These are phyloP conservation scores for Siniperca undulata DNA, from an alignment of 2,797 vertebrate species.

Conservation along the genomic window DNA sequence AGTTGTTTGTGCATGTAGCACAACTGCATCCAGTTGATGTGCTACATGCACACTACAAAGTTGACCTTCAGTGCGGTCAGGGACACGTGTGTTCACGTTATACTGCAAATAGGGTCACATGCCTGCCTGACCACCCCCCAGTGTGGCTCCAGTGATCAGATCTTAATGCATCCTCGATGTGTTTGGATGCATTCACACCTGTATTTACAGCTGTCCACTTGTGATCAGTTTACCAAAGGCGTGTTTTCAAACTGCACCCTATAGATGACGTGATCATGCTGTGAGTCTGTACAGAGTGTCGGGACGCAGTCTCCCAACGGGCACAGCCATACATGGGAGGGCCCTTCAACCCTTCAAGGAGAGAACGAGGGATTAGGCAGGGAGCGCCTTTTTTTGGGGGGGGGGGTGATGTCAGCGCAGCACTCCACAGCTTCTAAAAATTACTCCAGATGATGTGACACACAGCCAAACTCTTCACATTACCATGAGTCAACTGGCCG, in stretches of 20 bases:
- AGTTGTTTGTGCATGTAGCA: background rate
- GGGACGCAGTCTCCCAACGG: slow-evolving; percentile 16
- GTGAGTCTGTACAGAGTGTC: slow-evolving; percentile 21
- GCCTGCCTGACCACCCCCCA: slow-evolving; percentile 15
- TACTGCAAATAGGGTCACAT: slow-evolving; percentile 51
- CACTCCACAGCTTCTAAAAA: slow-evolving; percentile 76
- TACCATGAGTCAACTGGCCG: slow-evolving; percentile 76
- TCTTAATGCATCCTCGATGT: slow-evolving; percentile 40
- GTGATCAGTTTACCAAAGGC: slow-evolving; percentile 53
- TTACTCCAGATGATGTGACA: slow-evolving; percentile 76
- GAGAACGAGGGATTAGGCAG: slow-evolving; percentile 60
- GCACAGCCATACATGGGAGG: slow-evolving; percentile 62
- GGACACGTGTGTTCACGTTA: slow-evolving; percentile 48
- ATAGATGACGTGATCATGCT: slow-evolving; percentile 24
- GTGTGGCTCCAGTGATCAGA: slow-evolving; percentile 26
- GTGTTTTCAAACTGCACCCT: slow-evolving; percentile 22
- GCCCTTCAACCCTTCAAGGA: slow-evolving; percentile 35
- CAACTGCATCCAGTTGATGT: slow-evolving; percentile 24
- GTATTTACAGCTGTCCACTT: slow-evolving; percentile 63
- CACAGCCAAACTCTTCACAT: slow-evolving; percentile 78
- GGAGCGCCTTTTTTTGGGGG: slow-evolving; percentile 47
- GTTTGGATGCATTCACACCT: slow-evolving; percentile 62
- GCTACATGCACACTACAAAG: slow-evolving; percentile 20
- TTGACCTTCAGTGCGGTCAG: slow-evolving; percentile 55
- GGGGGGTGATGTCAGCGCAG: slow-evolving; percentile 62